Evolutionary conservation across 2,888 invertebrate species (phyloP), one percentile per base, ranked within the genome.

Genomic region (Philereme vetulata): DNA sequence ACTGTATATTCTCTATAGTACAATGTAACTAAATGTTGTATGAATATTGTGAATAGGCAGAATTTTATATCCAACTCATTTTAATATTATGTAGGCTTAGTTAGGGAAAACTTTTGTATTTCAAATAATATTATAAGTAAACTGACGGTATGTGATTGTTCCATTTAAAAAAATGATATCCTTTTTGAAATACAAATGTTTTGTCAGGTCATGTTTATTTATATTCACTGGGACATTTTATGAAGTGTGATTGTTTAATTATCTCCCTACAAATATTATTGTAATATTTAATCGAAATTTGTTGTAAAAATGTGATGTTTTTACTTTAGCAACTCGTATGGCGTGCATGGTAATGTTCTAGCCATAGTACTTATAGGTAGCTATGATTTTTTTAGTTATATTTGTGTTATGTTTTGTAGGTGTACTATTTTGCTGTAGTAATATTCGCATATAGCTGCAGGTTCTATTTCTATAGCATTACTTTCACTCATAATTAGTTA

Each of bases 1-100:
- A 45, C 53, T 51, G n/a, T n/a, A n/a, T n/a, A 51, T 56, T 56
- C 44, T 56, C 32, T 35, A 52, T 62, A 62, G 65, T 60, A 60
- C 65, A 65, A 65, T 62, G 45, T 55, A 33, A 53, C 35, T 44
- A 47, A 21, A 51, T 38, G 42, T 56, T 42, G 56, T 52, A 42
- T 61, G 11, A 36, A 36, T 55, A 40, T 47, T 56, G 49, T 53
- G 45, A 52, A 49, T 56, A 44, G 34, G 34, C 21, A 46, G 51
- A 40, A 21, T 36, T 43, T 50, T 50, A 33, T 5, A 38, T 8
- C 38, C 54, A 47, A 34, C 32, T 21, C 33, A 47, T 10, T 54
- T 40, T 5, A 38, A n/a, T 50, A 40, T 40, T n/a, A n/a, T 40
- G 32, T 42, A 34, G n/a, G 8, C n/a, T 34, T 46, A 43, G 43